Conservation (phyloP, 2,888 invertebrate species). For the Hypercompe scribonia region DNA sequence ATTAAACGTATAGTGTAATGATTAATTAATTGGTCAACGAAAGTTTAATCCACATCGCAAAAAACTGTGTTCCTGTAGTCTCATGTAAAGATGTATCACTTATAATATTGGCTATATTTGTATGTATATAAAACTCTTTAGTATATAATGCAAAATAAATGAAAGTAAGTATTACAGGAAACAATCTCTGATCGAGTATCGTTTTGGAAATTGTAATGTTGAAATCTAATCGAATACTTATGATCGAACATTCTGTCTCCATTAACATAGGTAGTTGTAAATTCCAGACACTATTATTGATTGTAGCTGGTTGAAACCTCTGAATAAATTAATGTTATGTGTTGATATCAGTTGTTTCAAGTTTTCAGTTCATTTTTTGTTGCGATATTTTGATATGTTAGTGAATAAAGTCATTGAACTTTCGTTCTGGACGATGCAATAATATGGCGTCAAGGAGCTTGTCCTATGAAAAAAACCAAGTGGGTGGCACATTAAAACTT, state of each 20-base stretch:
- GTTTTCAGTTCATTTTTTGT: neutral
- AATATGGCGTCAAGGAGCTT: neutral
- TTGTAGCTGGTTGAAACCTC: neutral
- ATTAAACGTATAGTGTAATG: neutral
- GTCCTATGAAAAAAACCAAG: neutral
- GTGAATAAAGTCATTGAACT: neutral
- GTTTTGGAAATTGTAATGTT: too few species aligned
- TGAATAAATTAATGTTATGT: neutral
- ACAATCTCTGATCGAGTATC: too few species aligned
- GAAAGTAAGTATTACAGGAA: too few species aligned
- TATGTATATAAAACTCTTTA: too few species aligned
- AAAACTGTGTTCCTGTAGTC: too few species aligned
- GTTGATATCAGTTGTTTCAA: neutral
- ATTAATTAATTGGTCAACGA: neutral
- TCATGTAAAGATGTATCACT: too few species aligned
- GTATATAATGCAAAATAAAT: too few species aligned
- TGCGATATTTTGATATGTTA: too few species aligned
- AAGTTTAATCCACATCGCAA: too few species aligned
- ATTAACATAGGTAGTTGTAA: neutral
- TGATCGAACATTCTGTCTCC: neutral
- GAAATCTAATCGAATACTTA: neutral
- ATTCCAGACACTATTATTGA: slow-evolving; percentile 1
- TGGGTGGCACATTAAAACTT: neutral
- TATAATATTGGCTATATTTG: too few species aligned
- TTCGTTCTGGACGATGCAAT: neutral